Evolutionary conservation across 2,113 vertebrate genomes (phyloP).

Genomic region (Syngnathoides biaculeatus): DNA sequence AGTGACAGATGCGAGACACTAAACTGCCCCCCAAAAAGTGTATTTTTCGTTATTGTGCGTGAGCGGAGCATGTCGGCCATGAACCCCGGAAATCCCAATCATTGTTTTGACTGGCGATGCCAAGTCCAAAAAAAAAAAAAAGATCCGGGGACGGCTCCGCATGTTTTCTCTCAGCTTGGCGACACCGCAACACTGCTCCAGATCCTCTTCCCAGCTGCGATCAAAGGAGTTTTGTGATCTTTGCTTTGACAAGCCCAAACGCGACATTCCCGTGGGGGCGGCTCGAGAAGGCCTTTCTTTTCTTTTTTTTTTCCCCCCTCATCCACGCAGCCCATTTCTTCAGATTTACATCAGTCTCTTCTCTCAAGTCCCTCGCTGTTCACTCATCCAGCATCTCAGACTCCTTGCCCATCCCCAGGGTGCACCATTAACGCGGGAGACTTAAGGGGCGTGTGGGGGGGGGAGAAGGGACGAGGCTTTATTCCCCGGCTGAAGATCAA

Average conservation of each 20-base stretch:
- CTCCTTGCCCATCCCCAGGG: slow-evolving; percentile 31
- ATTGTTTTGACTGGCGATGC: background rate
- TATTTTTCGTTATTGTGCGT: background rate
- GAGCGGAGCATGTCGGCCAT: background rate
- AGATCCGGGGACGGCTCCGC: background rate
- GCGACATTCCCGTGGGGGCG: slow-evolving; percentile 22
- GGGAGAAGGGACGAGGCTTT: slow-evolving; percentile 36
- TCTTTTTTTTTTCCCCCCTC: slow-evolving; percentile 30
- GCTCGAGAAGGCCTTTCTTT: slow-evolving; percentile 22
- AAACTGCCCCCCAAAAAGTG: background rate
- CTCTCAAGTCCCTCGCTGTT: slow-evolving; percentile 42
- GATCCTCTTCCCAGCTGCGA: slow-evolving; percentile 26
- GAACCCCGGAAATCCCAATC: background rate
- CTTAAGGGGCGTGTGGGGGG: slow-evolving; percentile 39
- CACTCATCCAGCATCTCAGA: slow-evolving; percentile 48
- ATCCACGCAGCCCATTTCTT: slow-evolving; percentile 54
- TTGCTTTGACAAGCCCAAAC: slow-evolving; percentile 33
- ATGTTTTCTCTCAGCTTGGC: background rate
- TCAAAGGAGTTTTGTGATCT: slow-evolving; percentile 50
- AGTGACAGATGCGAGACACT: too few relatives aligned
- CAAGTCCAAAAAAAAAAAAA: background rate
- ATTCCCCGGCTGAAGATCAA: slow-evolving; percentile 40
- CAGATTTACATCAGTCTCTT: slow-evolving; percentile 67
- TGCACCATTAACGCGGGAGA: slow-evolving; percentile 44
- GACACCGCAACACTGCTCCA: background rate